Evolutionary conservation across 2,888 invertebrate species (phyloP).

Genomic region (Tiliacea citrago): DNA sequence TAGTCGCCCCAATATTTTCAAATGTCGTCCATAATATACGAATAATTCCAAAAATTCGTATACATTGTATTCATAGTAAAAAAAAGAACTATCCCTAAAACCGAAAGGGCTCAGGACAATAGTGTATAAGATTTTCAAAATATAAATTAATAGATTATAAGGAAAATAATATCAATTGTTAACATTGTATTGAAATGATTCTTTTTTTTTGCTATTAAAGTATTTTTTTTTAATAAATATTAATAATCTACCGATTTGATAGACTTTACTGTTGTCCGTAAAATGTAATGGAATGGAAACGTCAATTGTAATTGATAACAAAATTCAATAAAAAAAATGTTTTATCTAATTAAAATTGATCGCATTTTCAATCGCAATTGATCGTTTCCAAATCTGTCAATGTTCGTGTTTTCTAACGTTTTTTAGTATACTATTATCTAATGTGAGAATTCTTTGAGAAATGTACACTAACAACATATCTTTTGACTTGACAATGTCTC

Average conservation of each 20-base stretch:
- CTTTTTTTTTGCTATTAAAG: constrained; percentile 50
- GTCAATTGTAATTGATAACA: constrained; percentile 24
- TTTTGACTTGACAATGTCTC: constrained; percentile 55
- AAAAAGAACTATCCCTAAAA: constrained; percentile 5
- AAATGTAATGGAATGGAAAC: constrained; percentile 30
- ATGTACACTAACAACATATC: constrained; percentile 71
- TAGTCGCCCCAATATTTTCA: background rate
- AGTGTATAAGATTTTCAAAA: constrained; percentile 66
- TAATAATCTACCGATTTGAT: constrained; percentile 58
- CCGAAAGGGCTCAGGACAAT: constrained; percentile 48
- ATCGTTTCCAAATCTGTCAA: constrained; percentile 33
- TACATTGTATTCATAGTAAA: constrained; percentile 18
- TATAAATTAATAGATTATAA: constrained; percentile 66
- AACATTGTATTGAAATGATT: constrained; percentile 64
- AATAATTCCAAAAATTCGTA: constrained; percentile 15
- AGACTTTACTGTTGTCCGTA: constrained; percentile 58
- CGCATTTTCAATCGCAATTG: constrained; percentile 43
- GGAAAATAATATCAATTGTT: constrained; percentile 67
- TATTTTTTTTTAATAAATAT: constrained; percentile 43
- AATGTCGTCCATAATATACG: background rate
- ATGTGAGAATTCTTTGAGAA: constrained; percentile 61
- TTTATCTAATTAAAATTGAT: constrained; percentile 7
- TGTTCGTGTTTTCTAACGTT: constrained; percentile 65
- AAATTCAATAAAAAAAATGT: background rate
- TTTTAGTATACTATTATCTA: constrained; percentile 59